Evolutionary conservation across 2,113 vertebrate species (phyloP).

Genomic region (Mugil cephalus): DNA sequence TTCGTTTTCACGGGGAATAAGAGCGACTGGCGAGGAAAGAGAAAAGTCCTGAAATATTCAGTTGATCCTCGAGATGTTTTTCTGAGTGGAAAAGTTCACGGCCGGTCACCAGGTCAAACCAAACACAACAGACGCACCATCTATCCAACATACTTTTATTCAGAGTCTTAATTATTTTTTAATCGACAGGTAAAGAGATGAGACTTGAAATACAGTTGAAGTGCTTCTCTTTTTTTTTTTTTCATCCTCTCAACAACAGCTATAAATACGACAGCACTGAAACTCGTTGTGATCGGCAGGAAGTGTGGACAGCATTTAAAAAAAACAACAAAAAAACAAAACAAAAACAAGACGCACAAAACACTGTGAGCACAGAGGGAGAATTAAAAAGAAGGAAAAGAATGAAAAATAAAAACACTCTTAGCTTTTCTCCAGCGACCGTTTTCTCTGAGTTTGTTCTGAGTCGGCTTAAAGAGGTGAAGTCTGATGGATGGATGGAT

Average conservation of each 20-base stretch:
- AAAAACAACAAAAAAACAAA: too few relatives aligned
- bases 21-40: not conserved
- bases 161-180: slow-evolving; percentile 27
- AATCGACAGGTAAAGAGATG: slow-evolving; percentile 66
- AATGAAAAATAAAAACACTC: too few relatives aligned
- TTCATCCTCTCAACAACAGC: slow-evolving; percentile 47
- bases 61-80: slow-evolving; percentile 22
- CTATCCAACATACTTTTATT: slow-evolving; percentile 75
- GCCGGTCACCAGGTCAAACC: not conserved
- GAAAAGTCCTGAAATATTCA: not conserved
- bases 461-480: too few relatives aligned
- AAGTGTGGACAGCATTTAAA: not conserved
- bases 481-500: too few relatives aligned
- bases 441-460: too few relatives aligned
- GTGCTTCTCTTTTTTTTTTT: slow-evolving; percentile 16
- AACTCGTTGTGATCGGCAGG: slow-evolving; percentile 26
- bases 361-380: slow-evolving; percentile 20
- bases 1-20: not conserved
- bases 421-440: too few relatives aligned
- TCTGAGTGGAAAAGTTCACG: not conserved
- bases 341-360: slow-evolving; percentile 16
- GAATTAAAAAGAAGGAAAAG: not conserved
- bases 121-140: slow-evolving; percentile 3
- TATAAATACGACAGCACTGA: slow-evolving; percentile 73
- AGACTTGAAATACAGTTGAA: slow-evolving; percentile 58